These are phyloP conservation scores for Minunthozetes semirufus DNA, from an alignment of 2,888 invertebrate species.

Conservation along the genomic window DNA sequence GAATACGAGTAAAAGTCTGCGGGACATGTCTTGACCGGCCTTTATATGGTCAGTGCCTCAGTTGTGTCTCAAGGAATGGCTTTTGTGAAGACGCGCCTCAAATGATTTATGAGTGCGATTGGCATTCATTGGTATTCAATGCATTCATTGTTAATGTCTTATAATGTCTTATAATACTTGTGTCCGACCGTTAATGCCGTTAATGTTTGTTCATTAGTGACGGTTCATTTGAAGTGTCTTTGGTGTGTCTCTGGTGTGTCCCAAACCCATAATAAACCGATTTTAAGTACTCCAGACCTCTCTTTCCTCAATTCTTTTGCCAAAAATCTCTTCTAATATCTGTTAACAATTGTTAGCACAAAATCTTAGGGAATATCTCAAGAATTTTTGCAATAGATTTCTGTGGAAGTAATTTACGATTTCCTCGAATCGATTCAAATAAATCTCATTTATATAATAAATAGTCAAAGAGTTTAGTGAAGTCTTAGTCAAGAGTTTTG, in stretches of 20 bases:
- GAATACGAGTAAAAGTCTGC: background rate
- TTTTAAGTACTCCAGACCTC: background rate
- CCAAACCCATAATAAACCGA: conserved; percentile 26
- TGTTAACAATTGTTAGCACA: background rate
- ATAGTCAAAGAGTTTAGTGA: no score
- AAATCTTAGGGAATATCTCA: conserved; percentile 9
- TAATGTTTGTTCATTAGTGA: conserved; percentile 31
- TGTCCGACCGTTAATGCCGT: conserved; percentile 13
- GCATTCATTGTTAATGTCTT: conserved; percentile 21
- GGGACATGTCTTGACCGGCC: background rate
- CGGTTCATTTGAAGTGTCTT: conserved; percentile 25
- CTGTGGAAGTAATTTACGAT: background rate
- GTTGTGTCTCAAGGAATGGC: background rate
- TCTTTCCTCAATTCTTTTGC: background rate
- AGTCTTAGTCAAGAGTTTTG: no score
- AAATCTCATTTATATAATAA: conserved; percentile 13
- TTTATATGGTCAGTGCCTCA: background rate
- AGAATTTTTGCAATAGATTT: conserved; percentile 3
- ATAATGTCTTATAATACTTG: conserved; percentile 12
- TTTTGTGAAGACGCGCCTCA: background rate
- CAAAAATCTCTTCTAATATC: background rate
- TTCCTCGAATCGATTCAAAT: conserved; percentile 3
- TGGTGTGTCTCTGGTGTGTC: background rate
- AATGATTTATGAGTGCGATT: conserved; percentile 23
- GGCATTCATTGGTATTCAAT: conserved; percentile 12